phyloP scores from a whole-genome alignment of 2,113 vertebrate genomes.

The Rissa tridactyla region DNA sequence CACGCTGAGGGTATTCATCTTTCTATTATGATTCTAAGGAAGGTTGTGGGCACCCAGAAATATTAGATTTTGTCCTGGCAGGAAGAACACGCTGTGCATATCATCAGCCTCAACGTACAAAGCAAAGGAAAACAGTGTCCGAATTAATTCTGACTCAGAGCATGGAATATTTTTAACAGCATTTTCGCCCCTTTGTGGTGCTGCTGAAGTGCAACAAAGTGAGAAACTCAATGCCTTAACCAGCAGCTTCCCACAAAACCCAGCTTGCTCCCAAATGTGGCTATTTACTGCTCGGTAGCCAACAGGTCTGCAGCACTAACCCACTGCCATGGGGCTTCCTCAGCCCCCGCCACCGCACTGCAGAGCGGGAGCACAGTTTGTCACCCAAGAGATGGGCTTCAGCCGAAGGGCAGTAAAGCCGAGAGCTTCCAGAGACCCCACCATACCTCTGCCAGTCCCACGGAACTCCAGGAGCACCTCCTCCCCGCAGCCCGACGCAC shows the following conservation, averaged over 20 bases:
- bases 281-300: neutral
- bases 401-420: neutral
- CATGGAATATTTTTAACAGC: neutral
- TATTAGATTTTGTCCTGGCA: slow-evolving; percentile 23
- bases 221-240: neutral
- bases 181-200: neutral
- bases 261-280: neutral
- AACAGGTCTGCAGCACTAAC: neutral
- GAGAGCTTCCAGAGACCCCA: neutral
- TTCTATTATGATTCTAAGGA: neutral
- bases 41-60: slow-evolving; percentile 6
- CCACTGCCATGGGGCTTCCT: neutral
- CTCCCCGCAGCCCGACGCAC: accelerated
- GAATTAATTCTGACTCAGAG: neutral
- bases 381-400: neutral
- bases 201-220: neutral
- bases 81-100: neutral
- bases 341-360: accelerated
- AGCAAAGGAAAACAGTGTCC: neutral
- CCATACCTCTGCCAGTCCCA: accelerated
- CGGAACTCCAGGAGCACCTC: accelerated
- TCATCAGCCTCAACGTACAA: neutral
- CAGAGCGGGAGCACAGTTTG: neutral
- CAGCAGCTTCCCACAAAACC: neutral
- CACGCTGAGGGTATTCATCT: neutral